phyloP scores from a whole-genome alignment of 2,113 vertebrate genomes.

The Rynchops niger region DNA sequence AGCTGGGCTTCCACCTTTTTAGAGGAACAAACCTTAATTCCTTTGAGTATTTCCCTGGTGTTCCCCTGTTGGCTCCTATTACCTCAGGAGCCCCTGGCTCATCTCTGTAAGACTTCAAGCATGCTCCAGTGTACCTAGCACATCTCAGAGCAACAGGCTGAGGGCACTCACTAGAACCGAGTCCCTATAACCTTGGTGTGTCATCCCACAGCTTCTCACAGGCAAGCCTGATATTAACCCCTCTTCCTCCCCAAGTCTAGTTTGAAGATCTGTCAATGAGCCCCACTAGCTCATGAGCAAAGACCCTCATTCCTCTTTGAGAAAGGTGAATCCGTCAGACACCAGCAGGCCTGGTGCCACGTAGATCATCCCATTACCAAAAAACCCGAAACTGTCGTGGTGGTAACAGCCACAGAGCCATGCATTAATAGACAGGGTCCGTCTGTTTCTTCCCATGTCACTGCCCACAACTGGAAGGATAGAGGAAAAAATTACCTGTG shows the following conservation, averaged over 20 bases:
- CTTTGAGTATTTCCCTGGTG: not conserved
- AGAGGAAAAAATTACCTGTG: not conserved
- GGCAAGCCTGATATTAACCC: not conserved
- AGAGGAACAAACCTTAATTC: not conserved
- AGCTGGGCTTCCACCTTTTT: not conserved
- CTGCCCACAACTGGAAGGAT: not conserved
- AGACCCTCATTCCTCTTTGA: not conserved
- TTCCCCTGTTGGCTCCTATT: not conserved
- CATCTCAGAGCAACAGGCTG: not conserved
- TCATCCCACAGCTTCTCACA: not conserved
- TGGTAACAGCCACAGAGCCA: rapidly evolving
- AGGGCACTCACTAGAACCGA: not conserved
- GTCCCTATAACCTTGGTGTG: not conserved
- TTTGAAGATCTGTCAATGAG: not conserved
- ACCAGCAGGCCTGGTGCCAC: not conserved
- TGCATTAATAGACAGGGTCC: not conserved
- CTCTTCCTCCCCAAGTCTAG: not conserved
- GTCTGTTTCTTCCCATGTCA: not conserved
- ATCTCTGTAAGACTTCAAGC: not conserved
- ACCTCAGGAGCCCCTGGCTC: not conserved
- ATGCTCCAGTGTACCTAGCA: not conserved
- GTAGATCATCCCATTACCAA: not conserved
- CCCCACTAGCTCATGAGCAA: not conserved
- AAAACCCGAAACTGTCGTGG: rapidly evolving
- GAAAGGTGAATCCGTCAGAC: not conserved